Base-by-base conservation (phyloP, 2,888 invertebrate genomes). In the Onchidella celtica region DNA sequence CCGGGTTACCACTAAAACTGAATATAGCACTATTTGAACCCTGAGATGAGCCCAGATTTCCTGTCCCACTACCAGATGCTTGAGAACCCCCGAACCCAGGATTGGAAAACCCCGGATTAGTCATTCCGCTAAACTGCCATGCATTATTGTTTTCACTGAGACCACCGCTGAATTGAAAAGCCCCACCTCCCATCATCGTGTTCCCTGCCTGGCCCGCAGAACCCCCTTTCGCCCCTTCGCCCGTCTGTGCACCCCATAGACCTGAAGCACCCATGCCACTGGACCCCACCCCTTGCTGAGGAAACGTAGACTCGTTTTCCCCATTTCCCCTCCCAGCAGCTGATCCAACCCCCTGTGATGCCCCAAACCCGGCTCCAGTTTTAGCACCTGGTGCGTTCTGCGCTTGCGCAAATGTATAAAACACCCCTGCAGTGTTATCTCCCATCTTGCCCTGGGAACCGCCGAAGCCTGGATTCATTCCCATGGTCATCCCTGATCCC, bases 71-170 rank as follows among this genome's bases (percentile, higher is more conserved):
- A 29, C 32, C n/a, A 6, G 32, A 21, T 17, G 55, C 27, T 59
- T 73, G 73, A 73, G 57, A 57, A 29, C 73, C 73, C 4, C 73
- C 73, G 32, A 73, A 73, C 14, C 73, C 73, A 17, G 73, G 73
- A 32, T 17, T 40, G 24, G 73, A 73, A 24, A 73, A 73, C 3
- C 73, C 73, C 24, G 73, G 73, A 59, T 73, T 73, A 14, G 73
- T 73, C 73, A 73, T 55, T 27, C 73, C 73, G 27, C 73, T 73
- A 32, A 73, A 73, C 32, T 73, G 55, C 70, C 70, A 70, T 9
- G 70, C 70, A n/a, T 70, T 40, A 40, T 40, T 70, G 24, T 70
- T 70, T 40, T 70, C 70, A 27, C 40, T 70, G 32, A 70, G 27
- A 3, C 70, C 70, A 3, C 38, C 40, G 40, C 21, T 34, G 38